Evolutionary conservation across 2,888 invertebrate genomes (phyloP).

Genomic region (Scaeva pyrastri): DNA sequence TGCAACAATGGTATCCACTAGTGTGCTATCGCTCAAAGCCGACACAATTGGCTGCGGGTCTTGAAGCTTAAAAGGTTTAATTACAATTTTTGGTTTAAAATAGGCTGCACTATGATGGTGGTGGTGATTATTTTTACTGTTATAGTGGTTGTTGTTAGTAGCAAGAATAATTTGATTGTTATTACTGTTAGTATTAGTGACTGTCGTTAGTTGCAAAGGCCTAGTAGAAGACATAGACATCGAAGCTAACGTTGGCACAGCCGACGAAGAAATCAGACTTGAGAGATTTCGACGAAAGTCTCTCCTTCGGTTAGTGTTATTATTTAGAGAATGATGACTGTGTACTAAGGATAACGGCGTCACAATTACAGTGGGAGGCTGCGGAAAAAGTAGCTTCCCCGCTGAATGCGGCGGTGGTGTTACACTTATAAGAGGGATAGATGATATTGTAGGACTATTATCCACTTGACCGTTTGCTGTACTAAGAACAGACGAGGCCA

Average conservation of each 20-base stretch:
- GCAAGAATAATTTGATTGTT: constrained; percentile 75
- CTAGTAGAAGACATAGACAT: constrained; percentile 75
- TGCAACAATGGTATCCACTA: constrained; percentile 83
- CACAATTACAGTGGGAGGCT: constrained; percentile 50
- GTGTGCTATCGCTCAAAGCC: constrained; percentile 81
- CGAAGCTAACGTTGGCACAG: constrained; percentile 76
- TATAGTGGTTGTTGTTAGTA: constrained; percentile 77
- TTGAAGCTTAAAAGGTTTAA: constrained; percentile 84
- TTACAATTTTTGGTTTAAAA: constrained; percentile 83
- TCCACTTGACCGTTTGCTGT: constrained; percentile 80
- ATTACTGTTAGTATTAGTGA: constrained; percentile 59
- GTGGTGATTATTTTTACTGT: constrained; percentile 76
- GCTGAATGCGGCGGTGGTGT: constrained; percentile 58
- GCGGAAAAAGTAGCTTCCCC: constrained; percentile 34
- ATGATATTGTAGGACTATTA: constrained; percentile 79
- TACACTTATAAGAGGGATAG: constrained; percentile 61
- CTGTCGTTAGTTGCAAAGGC: constrained; percentile 74
- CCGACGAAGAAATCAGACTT: constrained; percentile 76
- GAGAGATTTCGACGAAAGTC: constrained; percentile 72
- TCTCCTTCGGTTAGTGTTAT: constrained; percentile 68
- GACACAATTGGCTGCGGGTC: constrained; percentile 83
- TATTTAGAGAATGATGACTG: constrained; percentile 79
- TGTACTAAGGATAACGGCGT: constrained; percentile 52
- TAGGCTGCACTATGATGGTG: constrained; percentile 69
- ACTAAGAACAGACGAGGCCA: constrained; percentile 78